These are phyloP conservation scores for Hydra vulgaris DNA, from an alignment of 30 jellyfish, hydroid and myxozoan species.

Conservation along the genomic window DNA sequence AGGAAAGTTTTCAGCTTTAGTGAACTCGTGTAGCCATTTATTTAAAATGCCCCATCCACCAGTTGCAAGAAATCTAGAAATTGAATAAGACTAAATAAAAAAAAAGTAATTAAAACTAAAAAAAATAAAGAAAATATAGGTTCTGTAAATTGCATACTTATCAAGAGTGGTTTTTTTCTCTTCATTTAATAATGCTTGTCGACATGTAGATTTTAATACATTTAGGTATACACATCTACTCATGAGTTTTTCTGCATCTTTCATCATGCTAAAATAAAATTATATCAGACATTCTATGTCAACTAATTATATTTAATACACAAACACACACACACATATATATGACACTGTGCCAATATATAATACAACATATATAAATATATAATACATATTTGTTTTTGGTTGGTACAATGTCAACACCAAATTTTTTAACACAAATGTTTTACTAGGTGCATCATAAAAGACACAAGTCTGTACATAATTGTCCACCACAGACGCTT, in stretches of 20 bases:
- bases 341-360: background rate
- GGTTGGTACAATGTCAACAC: too few species aligned
- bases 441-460: too few species aligned
- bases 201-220: constrained; percentile 76
- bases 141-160: constrained; percentile 36
- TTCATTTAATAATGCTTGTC: constrained; percentile 37
- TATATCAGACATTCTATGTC: too few species aligned
- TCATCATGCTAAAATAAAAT: constrained; percentile 58
- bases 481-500: too few species aligned
- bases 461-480: too few species aligned
- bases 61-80: constrained; percentile 37
- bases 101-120: background rate
- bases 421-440: too few species aligned
- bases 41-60: constrained; percentile 99
- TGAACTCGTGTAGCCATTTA: constrained; percentile 80
- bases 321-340: background rate
- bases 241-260: constrained; percentile 96
- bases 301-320: too few species aligned
- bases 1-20: constrained; percentile 56
- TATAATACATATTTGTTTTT: too few species aligned
- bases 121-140: background rate
- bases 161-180: constrained; percentile 53
- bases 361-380: too few species aligned
- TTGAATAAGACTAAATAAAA: background rate
- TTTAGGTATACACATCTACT: constrained; percentile 83